Evolutionary conservation across 1,140 invertebrate genomes (phyloP), one percentile per base, ranked within the genome.

Genomic region (Leptinotarsa undecemlineata): DNA sequence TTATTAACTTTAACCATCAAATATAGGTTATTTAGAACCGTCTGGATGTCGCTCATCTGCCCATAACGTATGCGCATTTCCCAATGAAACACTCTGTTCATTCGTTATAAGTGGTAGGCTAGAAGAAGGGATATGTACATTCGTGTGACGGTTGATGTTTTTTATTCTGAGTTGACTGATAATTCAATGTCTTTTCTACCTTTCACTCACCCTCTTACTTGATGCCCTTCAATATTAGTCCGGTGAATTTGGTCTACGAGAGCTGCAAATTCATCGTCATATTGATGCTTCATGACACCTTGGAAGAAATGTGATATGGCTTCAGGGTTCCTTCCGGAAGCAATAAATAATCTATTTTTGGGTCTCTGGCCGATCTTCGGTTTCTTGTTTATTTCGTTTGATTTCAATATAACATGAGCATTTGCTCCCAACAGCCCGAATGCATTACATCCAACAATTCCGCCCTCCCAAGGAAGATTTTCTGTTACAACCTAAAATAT

Each of bases 291-390:
- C 74, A 88, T 87, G 23, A 93, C 82, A 69, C 91, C 88, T 72
- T 91, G 85, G 13, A 97, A 85, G 62, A 96, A 86, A 68, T 83
- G 83, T 60, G 90, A 85, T 0, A 97, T 88, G 3, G 92, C 91
- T 73, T 95, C 86, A 77, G 90, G 86, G 0, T 87, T 89, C 21
- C 94, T 87, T 23, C 91, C 91, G 69, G 90, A 90, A 61, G 87
- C 88, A 0, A 86, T 82, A 5, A 92, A 87, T 15, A 95, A 79
- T 42, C 33, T 42, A 42, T 42, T 42, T 42, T 42, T 42, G 33
- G 8, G 33, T 42, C 8, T 42, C 33, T 42, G 33, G 33, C 11
- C 33, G 33, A 42, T 42, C 15, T 57, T 57, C 51, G 89, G 87
- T 3, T 85, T 72, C 77, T 90, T 90, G 21, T 83, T 80, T 72